Evolutionary conservation across 2,888 invertebrate genomes (phyloP), one percentile per base, ranked within the genome.

Genomic region (Sturmia bella): DNA sequence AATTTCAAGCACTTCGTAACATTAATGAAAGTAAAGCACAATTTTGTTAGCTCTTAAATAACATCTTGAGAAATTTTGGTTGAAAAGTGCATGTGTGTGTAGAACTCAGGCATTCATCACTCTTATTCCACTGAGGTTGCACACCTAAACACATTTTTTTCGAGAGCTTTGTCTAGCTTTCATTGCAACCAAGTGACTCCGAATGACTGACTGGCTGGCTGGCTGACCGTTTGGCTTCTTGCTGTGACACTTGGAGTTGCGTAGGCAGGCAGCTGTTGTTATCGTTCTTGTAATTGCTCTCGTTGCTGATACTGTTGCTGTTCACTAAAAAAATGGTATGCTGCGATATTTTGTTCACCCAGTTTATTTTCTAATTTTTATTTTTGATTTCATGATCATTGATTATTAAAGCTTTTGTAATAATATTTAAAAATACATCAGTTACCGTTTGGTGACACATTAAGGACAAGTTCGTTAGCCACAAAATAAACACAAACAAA

Each of bases 401-500:
- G 82, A 82, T 82, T 82, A 78, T 82, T 73, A 80, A 37, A 73
- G 61, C 74, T 64, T 74, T 74, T 82, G 74, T 75, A 70, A 75
- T 17, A 75, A 78, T 82, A 75, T 82, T 82, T 78, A 78, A 78
- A 78, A 82, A 75, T 75, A 78, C 82, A 82, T 82, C 82, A 82
- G 78, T 82, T 82, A 82, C 82, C 82, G 74, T 82, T 82, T 74
- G 78, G 82, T 82, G 82, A 82, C 82, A 82, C 78, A 82, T 82
- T 82, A 82, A 82, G 82, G 82, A 82, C 82, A 82, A 82, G 82
- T 82, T 78, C 82, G 82, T 82, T 82, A 82, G 78, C 78, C 82
- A 70, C 78, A 78, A 80, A 63, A 45, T n/a, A 17, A 59, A 70
- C 50, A 43, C 17, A 63, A 68, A 48, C 56, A 24, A n/a, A 63